Base-by-base conservation (phyloP, 2,113 vertebrate genomes). In the Smithornis capensis region DNA sequence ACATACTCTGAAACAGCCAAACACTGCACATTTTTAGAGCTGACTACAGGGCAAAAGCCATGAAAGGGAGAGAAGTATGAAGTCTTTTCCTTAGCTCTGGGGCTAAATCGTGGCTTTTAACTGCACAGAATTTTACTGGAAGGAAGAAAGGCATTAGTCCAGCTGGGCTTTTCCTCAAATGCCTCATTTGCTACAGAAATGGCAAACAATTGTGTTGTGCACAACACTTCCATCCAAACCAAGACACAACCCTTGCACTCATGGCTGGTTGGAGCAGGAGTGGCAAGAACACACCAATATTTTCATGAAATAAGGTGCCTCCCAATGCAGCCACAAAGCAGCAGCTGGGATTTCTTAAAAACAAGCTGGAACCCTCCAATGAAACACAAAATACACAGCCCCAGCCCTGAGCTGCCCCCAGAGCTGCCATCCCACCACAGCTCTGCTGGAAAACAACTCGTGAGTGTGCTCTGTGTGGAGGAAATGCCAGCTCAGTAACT, bases 361-460 rank as follows among this genome's bases (percentile, higher is more conserved):
- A 22, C 42, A 47, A 52, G 33, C 52, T 16, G 42, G 37, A 29
- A 7, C 42, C 70, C 28, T 28, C 57, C n/a, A n/a, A 1, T 3
- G 2, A 60, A 45, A 67, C 8, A 29, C 4, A 12, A 14, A 55
- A 69, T 12, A 18, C 13, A 16, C 9, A 33, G 67, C 49, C 12
- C 15, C 55, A n/a, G 65, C 22, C 9, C 28, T 18, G 83, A 40
- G 84, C 19, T n/a, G n/a, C n/a, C n/a, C n/a, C n/a, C n/a, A n/a
- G n/a, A n/a, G n/a, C n/a, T 2, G 9, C 2, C 21, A 9, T 4
- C 38, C 33, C 56, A 10, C 4, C 45, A 10, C 2, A 37, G 44
- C 28, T 35, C 59, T 59, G 71, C 73, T 28, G 52, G 44, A 9
- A 10, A 55, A 6, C 21, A 37, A 3, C 38, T 7, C 1, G n/a